phyloP scores from a whole-genome alignment of 2,888 invertebrate genomes.

The Shargacucullia verbasci region DNA sequence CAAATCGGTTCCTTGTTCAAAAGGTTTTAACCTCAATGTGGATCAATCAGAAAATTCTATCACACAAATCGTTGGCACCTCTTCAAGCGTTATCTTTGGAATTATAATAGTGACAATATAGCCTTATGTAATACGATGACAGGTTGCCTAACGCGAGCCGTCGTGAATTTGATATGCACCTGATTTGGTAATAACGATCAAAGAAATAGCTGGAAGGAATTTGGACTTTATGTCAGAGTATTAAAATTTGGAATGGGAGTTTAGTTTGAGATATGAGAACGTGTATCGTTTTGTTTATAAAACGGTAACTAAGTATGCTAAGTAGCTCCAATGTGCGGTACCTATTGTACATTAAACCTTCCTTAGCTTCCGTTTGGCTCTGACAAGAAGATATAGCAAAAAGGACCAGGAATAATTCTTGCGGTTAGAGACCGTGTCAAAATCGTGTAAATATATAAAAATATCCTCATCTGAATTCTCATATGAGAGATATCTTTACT shows the following conservation, averaged over 20 bases:
- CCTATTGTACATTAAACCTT: slow-evolving; percentile 7
- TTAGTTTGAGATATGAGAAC: slow-evolving; percentile 15
- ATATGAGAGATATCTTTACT: too few species aligned
- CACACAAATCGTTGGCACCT: slow-evolving; percentile 44
- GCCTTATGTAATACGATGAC: slow-evolving; percentile 63
- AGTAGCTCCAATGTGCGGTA: background rate
- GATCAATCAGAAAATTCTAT: slow-evolving; percentile 30
- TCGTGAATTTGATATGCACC: slow-evolving; percentile 51
- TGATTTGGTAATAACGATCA: slow-evolving; percentile 45
- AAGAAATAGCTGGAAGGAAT: slow-evolving; percentile 12
- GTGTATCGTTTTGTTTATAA: slow-evolving; percentile 30
- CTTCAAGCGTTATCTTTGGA: slow-evolving; percentile 58
- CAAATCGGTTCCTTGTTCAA: background rate
- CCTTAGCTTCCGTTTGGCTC: background rate
- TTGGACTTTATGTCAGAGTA: slow-evolving; percentile 1
- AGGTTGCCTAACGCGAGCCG: slow-evolving; percentile 47
- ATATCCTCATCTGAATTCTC: too few species aligned
- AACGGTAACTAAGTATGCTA: slow-evolving; percentile 28
- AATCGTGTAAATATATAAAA: too few species aligned
- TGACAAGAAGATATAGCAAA: too few species aligned
- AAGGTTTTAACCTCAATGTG: slow-evolving; percentile 11
- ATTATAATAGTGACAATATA: slow-evolving; percentile 69
- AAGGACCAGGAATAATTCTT: too few species aligned
- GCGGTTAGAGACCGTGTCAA: too few species aligned
- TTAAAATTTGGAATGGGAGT: slow-evolving; percentile 8